Percentiles rank a stretch among this genome's conserved stretches.
These are phyloP conservation scores for Rosalia funebris DNA, from an alignment of 2,888 invertebrate species.

Conservation along the genomic window DNA sequence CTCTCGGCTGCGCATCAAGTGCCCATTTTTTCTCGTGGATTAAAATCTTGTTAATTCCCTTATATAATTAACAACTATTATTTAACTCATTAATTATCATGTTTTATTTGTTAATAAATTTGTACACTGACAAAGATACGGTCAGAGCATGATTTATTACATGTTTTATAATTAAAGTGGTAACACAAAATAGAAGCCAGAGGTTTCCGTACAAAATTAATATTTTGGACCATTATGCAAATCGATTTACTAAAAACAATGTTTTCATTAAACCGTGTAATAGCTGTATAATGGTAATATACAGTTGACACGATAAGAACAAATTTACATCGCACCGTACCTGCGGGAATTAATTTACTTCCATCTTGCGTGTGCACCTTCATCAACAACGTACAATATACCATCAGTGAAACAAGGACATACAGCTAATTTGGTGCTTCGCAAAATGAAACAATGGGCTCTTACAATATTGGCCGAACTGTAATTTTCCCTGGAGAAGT, in stretches of 20 bases:
- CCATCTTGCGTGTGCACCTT: conserved; percentile 16
- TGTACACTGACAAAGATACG: too few relatives aligned
- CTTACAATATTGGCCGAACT: not conserved
- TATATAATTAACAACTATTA: too few relatives aligned
- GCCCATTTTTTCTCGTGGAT: too few relatives aligned
- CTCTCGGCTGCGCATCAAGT: too few relatives aligned
- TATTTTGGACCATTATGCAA: conserved; percentile 3
- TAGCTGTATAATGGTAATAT: conserved; percentile 34
- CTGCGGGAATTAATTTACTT: conserved; percentile 9
- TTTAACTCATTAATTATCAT: too few relatives aligned
- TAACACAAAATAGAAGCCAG: too few relatives aligned
- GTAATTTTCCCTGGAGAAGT: not conserved
- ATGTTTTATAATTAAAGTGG: too few relatives aligned
- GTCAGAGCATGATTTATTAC: too few relatives aligned
- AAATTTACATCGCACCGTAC: conserved; percentile 30
- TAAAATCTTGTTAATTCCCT: too few relatives aligned
- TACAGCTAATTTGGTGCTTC: conserved; percentile 5
- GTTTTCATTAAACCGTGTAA: conserved; percentile 31
- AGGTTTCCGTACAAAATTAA: too few relatives aligned
- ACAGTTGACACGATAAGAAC: conserved; percentile 35
- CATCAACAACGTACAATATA: conserved; percentile 6
- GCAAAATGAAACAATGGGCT: conserved; percentile 4
- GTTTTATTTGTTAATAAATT: too few relatives aligned
- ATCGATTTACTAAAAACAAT: conserved; percentile 27
- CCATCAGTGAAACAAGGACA: not conserved